Evolutionary conservation across 2,888 invertebrate species (phyloP), one percentile per base, ranked within the genome.

Genomic region (Osedax fenrisi): DNA sequence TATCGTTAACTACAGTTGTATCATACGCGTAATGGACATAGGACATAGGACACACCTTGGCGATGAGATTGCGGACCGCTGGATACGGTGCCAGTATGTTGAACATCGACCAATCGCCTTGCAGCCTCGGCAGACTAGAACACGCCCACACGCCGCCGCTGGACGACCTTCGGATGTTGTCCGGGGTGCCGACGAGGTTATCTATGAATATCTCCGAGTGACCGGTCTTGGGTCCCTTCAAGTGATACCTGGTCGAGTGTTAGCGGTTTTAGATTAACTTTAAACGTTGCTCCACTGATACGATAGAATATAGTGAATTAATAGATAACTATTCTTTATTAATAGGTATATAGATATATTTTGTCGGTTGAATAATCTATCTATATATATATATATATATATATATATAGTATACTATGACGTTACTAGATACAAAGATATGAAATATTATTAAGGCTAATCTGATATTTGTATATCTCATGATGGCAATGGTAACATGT

Each of bases 221-320:
- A n/a, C 93, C 94, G 79, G 89, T 88, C 80, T 91, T 91, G 0
- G 89, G 86, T 2, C 95, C 95, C 81, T 89, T 89, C 10, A 96
- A 82, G 81, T 91, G 87, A 83, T 91, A 91, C 77, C 85, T 83
- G 76, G n/a, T 78, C 41, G 13, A 66, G n/a, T n/a, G 21, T n/a
- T n/a, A n/a, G n/a, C n/a, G n/a, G n/a, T n/a, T n/a, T n/a, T n/a
- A n/a, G n/a, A n/a, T n/a, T 3, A 69, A 27, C 3, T 24, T 21
- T 25, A 25, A 61, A 24, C 26, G 67, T n/a, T 22, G 27, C 41
- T 67, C 1, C 17, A 26, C 21, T 61, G 26, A 56, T 22, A 25
- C 3, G 41, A 23, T 3, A 59, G 13, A 3, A 27, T 59, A 22
- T 41, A 56, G 17, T 59, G 59, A 59, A 27, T 3, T 72, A 72